Percentiles rank a stretch among this genome's conserved stretches.
Conservation (phyloP, 2,797 vertebrate species). For the Oreochromis grahami region DNA sequence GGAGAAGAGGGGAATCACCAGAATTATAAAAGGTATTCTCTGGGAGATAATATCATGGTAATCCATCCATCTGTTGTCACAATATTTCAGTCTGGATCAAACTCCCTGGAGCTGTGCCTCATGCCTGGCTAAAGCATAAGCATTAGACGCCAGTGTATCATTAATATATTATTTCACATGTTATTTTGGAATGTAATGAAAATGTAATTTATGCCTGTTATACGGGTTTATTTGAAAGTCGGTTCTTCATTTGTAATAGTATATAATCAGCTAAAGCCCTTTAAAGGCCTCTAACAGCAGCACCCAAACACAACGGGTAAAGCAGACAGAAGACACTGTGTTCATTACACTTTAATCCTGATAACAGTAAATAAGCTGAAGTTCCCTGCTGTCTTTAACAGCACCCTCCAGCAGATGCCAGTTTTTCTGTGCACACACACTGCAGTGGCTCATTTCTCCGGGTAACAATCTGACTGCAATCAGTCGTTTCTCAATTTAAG, state of each 20-base stretch:
- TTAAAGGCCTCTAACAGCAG: neutral
- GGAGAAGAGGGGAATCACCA: neutral
- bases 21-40: neutral
- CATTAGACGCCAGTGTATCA: neutral
- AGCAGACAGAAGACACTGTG: conserved; percentile 35
- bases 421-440: conserved; percentile 7
- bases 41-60: neutral
- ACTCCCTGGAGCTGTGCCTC: neutral
- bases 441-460: conserved; percentile 23
- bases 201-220: neutral
- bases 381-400: conserved; percentile 29
- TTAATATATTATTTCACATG: neutral
- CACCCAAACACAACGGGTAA: neutral
- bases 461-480: conserved; percentile 56
- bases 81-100: neutral
- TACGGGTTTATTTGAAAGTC: neutral
- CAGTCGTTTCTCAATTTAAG: conserved; percentile 30
- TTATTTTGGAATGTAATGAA: neutral
- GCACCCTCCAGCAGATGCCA: conserved; percentile 29
- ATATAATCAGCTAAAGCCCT: neutral
- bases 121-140: neutral
- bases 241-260: neutral
- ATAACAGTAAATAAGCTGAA: conserved; percentile 46
- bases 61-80: neutral
- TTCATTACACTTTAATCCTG: conserved; percentile 12